Conservation (phyloP, 1,140 invertebrate genomes). For the Pogonognathellus flavescens region DNA sequence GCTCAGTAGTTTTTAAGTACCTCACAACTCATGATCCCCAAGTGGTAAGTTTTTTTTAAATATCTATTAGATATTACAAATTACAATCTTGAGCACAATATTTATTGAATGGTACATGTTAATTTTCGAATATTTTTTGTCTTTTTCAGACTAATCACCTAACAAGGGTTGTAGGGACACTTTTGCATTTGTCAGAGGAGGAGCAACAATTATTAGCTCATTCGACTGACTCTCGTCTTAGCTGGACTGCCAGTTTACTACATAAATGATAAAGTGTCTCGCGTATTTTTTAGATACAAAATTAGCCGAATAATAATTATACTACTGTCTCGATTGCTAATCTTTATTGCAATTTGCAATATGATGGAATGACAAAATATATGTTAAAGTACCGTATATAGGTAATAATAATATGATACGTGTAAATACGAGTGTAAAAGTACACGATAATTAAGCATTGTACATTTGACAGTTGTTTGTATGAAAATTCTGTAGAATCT, state of each 20-base stretch:
- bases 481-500: too few species aligned
- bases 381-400: neutral
- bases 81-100: neutral
- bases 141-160: constrained; percentile 84
- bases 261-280: constrained; percentile 22
- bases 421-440: neutral
- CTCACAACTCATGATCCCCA: constrained; percentile 64
- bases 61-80: neutral
- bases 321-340: neutral
- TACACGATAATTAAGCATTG: neutral
- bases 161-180: constrained; percentile 86
- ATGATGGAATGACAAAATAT: neutral
- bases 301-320: neutral
- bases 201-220: constrained; percentile 80
- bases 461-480: neutral
- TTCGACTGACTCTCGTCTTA: constrained; percentile 37
- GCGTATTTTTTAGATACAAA: neutral
- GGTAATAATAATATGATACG: neutral
- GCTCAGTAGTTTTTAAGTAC: constrained; percentile 66
- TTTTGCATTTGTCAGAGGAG: constrained; percentile 89
- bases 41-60: constrained; percentile 56
- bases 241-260: constrained; percentile 31
- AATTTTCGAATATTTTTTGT: constrained; percentile 67
- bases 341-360: too few species aligned
- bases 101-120: neutral